A percentile compares a stretch with the other conserved stretches of the same genome.
These are phyloP conservation scores for Ammodytes dubius DNA, from an alignment of 2,113 vertebrate species.

Conservation along the genomic window DNA sequence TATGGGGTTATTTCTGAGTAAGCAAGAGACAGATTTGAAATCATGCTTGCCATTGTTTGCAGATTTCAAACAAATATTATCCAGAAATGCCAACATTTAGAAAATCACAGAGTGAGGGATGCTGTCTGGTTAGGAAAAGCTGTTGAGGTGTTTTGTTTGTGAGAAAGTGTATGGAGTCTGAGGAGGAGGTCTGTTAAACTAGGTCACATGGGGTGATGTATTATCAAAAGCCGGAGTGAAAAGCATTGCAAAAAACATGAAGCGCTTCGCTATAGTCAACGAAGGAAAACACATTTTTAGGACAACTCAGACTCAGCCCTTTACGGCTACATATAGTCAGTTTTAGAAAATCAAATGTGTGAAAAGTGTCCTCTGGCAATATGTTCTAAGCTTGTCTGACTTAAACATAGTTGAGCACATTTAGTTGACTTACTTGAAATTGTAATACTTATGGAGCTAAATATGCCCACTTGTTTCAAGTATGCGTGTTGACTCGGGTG, in stretches of 20 bases:
- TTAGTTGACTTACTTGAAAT: constrained; percentile 18
- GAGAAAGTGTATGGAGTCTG: constrained; percentile 43
- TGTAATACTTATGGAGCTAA: constrained; percentile 9
- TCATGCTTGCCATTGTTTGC: constrained; percentile 50
- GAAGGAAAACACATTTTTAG: constrained; percentile 49
- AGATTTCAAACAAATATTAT: constrained; percentile 51
- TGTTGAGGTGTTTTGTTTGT: constrained; percentile 65
- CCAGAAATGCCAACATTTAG: constrained; percentile 49
- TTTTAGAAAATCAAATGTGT: constrained; percentile 22
- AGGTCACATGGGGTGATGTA: constrained; percentile 66
- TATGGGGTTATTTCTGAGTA: constrained; percentile 67
- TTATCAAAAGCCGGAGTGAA: constrained; percentile 70
- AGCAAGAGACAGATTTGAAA: constrained; percentile 67
- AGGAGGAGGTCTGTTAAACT: constrained; percentile 65
- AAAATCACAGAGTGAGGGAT: constrained; percentile 25
- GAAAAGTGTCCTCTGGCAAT: constrained; percentile 14
- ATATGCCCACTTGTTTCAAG: constrained; percentile 29
- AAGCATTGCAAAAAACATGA: constrained; percentile 61
- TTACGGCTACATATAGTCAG: background rate
- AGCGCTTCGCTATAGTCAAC: constrained; percentile 45
- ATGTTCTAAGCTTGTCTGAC: constrained; percentile 5
- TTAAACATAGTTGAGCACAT: background rate
- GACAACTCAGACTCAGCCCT: constrained; percentile 24
- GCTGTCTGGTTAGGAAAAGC: constrained; percentile 36
- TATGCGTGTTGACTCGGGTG: constrained; percentile 20